Evolutionary conservation across 2,113 vertebrate species (phyloP), one percentile per base, ranked within the genome.

Genomic region (Brachypodius melanocephalos): DNA sequence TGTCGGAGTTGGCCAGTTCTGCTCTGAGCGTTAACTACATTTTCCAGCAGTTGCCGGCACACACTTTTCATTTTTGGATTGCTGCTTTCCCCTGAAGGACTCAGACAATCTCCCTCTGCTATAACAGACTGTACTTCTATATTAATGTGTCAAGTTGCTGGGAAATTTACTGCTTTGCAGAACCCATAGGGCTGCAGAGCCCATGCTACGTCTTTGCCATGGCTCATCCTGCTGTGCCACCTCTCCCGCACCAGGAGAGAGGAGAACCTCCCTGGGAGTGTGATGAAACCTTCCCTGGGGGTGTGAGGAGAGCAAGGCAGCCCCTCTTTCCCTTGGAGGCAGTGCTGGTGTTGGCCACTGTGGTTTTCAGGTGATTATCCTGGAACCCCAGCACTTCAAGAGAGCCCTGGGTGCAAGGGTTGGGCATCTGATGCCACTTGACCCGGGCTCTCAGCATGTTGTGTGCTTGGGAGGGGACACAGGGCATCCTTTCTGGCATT

Each of bases 61-160:
- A 67, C 80, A 85, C 95, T 95, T 96, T 96, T 97, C 96, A 95
- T 97, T 96, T 97, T 95, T 68, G 89, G 95, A 94, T 96, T 95
- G 96, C 92, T 36, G 61, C 86, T 90, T 96, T 95, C 93, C 94
- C 95, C 96, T 95, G 97, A 98, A 97, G 97, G 95, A 97, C 96
- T 91, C 73, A 95, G 96, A 96, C 97, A 94, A 96, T 97, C 97
- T 98, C 93, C 92, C 95, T 97, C 96, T 97, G 97, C 97, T 98
- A 91, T 96, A 97, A 97, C 97, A 98, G 97, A 97, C 97, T 96
- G 96, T 98, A 97, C 95, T 98, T 98, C 96, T 97, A 93, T 97
- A 97, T 98, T 98, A 97, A 98, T 89, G 97, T 98, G 97, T 98
- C 97, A 97, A 91, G 95, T 96, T 97, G 96, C 94, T 88, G 90